Evolutionary conservation across 2,113 vertebrate genomes (phyloP).

Genomic region (Menura novaehollandiae): DNA sequence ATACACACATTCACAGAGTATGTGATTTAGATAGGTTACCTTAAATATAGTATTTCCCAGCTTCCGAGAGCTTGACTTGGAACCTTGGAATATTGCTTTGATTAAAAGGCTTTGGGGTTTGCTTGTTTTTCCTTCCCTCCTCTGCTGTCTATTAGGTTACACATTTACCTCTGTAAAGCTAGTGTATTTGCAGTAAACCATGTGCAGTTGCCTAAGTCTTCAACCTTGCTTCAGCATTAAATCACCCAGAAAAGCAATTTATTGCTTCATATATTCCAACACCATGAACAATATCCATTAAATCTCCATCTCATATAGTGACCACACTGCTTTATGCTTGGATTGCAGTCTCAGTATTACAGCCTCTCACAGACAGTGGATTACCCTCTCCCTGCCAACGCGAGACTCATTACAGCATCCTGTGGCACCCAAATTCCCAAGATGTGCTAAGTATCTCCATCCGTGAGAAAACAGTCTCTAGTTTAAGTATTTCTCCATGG

Average conservation of each 20-base stretch:
- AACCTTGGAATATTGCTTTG: not conserved
- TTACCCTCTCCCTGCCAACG: not conserved
- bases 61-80: not conserved
- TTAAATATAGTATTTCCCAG: not conserved
- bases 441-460: not conserved
- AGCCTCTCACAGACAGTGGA: not conserved
- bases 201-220: slow-evolving; percentile 1
- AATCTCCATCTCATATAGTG: slow-evolving; percentile 29
- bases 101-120: not conserved
- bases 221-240: slow-evolving; percentile 29
- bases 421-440: not conserved
- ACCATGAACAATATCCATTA: slow-evolving; percentile 52
- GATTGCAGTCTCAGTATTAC: not conserved
- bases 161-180: slow-evolving; percentile 14
- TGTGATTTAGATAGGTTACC: not conserved
- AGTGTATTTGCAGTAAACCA: slow-evolving; percentile 42
- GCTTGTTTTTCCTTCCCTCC: not conserved
- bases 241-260: slow-evolving; percentile 57
- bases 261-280: slow-evolving; percentile 50
- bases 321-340: not conserved
- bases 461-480: not conserved
- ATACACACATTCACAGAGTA: not conserved
- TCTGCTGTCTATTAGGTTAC: not conserved
- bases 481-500: not conserved
- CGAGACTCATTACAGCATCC: not conserved